Evolutionary conservation across 2,113 vertebrate genomes (phyloP).

Genomic region (Catharus fuscescens): DNA sequence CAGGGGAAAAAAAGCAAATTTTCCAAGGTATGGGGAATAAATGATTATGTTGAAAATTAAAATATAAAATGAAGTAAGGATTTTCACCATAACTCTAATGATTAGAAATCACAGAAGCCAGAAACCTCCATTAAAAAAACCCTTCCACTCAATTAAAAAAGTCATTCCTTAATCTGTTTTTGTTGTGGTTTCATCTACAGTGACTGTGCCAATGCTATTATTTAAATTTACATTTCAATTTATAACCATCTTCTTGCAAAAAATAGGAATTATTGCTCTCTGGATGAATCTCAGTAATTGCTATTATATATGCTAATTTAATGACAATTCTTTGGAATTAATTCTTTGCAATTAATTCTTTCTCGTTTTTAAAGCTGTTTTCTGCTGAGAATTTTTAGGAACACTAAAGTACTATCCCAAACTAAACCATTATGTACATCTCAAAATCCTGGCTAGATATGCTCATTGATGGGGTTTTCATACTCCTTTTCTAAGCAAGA

Average conservation of each 20-base stretch:
- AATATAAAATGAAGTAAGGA: not conserved
- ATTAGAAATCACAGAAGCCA: not conserved
- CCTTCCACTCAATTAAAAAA: not conserved
- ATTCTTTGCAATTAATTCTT: not conserved
- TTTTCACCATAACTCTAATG: not conserved
- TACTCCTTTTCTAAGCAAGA: not conserved
- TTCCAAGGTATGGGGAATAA: not conserved
- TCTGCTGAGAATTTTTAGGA: not conserved
- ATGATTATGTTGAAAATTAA: not conserved
- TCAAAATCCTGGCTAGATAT: not conserved
- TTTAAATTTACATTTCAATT: not conserved
- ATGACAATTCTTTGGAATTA: not conserved
- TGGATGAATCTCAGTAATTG: not conserved
- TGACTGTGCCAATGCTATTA: not conserved
- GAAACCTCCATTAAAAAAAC: not conserved
- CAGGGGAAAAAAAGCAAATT: rapidly evolving
- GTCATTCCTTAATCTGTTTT: not conserved
- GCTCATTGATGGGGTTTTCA: not conserved
- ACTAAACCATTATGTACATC: not conserved
- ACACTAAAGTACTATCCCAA: not conserved
- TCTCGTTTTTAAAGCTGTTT: not conserved
- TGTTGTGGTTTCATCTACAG: not conserved
- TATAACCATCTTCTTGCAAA: not conserved
- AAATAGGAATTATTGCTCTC: not conserved
- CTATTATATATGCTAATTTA: not conserved